Evolutionary conservation across 1,140 invertebrate genomes (phyloP).

Genomic region (Hesperophylax magnus): DNA sequence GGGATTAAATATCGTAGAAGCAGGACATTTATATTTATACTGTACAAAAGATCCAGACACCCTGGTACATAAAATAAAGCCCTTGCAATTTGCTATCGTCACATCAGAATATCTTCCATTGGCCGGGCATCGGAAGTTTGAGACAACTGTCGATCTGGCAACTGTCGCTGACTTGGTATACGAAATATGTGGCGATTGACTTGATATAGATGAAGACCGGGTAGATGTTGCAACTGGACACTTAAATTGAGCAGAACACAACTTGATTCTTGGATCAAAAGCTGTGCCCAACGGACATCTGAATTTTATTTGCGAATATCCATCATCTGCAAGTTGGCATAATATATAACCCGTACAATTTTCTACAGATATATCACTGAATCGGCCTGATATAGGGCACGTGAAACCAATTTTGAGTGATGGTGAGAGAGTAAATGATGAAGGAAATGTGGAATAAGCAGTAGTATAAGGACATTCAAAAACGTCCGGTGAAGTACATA

Average conservation of each 20-base stretch:
- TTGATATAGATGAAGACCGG: neutral
- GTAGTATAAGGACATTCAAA: slow-evolving; percentile 8
- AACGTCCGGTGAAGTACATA: slow-evolving; percentile 18
- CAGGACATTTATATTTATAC: slow-evolving; percentile 24
- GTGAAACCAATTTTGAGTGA: neutral
- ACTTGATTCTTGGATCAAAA: slow-evolving; percentile 13
- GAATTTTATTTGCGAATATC: neutral
- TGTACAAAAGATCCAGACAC: neutral
- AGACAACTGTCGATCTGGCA: neutral
- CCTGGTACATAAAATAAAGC: slow-evolving; percentile 1
- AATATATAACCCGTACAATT: slow-evolving; percentile 19
- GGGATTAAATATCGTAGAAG: neutral
- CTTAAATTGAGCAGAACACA: neutral
- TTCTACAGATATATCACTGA: neutral
- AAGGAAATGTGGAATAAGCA: neutral
- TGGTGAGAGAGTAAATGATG: neutral
- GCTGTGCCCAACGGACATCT: neutral
- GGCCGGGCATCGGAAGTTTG: slow-evolving; percentile 2
- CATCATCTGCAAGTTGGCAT: neutral
- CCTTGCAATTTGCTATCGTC: slow-evolving; percentile 15
- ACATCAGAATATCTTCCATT: slow-evolving; percentile 3
- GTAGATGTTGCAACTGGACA: neutral
- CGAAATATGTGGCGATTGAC: neutral
- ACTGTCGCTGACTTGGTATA: neutral
- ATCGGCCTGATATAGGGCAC: slow-evolving; percentile 1